phyloP scores from a whole-genome alignment of 2,113 vertebrate genomes.

The Aegithalos caudatus region DNA sequence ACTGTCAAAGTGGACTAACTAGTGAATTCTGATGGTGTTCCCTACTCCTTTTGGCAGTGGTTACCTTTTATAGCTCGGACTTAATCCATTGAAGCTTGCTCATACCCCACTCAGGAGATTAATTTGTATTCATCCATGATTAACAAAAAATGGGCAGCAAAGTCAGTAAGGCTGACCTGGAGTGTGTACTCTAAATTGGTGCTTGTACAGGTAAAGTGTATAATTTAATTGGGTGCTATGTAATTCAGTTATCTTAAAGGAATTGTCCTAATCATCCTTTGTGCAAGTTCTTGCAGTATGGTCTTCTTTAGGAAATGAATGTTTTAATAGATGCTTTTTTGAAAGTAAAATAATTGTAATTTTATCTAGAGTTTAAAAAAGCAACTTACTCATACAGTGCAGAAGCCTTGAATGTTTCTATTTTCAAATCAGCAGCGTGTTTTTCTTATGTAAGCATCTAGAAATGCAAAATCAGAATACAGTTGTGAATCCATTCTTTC shows the following conservation, averaged over 20 bases:
- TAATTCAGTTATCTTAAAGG: neutral
- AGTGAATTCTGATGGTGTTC: neutral
- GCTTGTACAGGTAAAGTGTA: neutral
- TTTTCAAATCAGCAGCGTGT: neutral
- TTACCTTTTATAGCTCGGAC: neutral
- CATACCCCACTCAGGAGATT: neutral
- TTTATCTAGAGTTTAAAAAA: neutral
- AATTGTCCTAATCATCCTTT: neutral
- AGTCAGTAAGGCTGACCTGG: neutral
- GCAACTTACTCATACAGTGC: accelerated
- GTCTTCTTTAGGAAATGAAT: neutral
- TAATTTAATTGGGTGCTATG: neutral
- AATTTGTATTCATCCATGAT: neutral
- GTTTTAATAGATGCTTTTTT: neutral
- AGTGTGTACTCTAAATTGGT: neutral
- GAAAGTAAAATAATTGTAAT: neutral
- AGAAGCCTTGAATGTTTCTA: neutral
- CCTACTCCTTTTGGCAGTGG: neutral
- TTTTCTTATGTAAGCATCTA: neutral
- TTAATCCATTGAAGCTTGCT: neutral
- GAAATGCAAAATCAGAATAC: neutral
- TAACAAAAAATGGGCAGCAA: neutral
- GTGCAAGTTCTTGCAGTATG: neutral
- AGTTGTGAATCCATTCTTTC: neutral
- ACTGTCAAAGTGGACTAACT: neutral